Evolutionary conservation across 2,888 invertebrate genomes (phyloP).

Genomic region (Sesia bembeciformis): DNA sequence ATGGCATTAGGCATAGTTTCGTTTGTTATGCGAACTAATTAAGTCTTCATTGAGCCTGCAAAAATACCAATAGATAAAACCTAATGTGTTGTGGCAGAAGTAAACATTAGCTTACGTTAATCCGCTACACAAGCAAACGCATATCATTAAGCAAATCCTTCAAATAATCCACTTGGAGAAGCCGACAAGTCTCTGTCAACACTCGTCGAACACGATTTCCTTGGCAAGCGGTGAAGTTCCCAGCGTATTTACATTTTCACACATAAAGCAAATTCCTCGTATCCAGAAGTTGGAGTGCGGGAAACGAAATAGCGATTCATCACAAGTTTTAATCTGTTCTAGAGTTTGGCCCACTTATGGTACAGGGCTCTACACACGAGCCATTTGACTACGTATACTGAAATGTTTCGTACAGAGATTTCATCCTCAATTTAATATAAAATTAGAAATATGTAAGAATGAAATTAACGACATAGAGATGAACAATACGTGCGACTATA

Average conservation of each 20-base stretch:
- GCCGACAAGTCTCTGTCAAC: slow-evolving; percentile 64
- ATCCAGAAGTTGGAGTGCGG: slow-evolving; percentile 51
- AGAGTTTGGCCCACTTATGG: slow-evolving; percentile 59
- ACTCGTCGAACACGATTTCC: slow-evolving; percentile 58
- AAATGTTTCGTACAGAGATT: too few species aligned
- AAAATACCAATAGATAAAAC: slow-evolving; percentile 21
- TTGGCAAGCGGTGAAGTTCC: slow-evolving; percentile 51
- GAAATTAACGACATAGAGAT: too few species aligned
- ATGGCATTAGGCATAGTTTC: too few species aligned
- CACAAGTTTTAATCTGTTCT: slow-evolving; percentile 69
- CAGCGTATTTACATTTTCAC: slow-evolving; percentile 68
- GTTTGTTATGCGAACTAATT: too few species aligned
- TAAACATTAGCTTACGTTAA: slow-evolving; percentile 50
- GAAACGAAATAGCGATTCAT: slow-evolving; percentile 66
- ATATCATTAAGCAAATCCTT: slow-evolving; percentile 63
- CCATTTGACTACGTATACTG: background rate
- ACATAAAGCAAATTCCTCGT: slow-evolving; percentile 64
- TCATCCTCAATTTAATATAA: too few species aligned
- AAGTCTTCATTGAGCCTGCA: too few species aligned
- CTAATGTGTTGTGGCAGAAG: slow-evolving; percentile 25
- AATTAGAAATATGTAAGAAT: too few species aligned
- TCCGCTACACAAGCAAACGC: slow-evolving; percentile 53
- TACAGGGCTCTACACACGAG: slow-evolving; percentile 14
- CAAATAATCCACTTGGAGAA: slow-evolving; percentile 64
- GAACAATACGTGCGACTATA: too few species aligned